These are phyloP conservation scores for Sarcophaga variegata DNA, from an alignment of 2,888 invertebrate genomes.

Conservation along the genomic window DNA sequence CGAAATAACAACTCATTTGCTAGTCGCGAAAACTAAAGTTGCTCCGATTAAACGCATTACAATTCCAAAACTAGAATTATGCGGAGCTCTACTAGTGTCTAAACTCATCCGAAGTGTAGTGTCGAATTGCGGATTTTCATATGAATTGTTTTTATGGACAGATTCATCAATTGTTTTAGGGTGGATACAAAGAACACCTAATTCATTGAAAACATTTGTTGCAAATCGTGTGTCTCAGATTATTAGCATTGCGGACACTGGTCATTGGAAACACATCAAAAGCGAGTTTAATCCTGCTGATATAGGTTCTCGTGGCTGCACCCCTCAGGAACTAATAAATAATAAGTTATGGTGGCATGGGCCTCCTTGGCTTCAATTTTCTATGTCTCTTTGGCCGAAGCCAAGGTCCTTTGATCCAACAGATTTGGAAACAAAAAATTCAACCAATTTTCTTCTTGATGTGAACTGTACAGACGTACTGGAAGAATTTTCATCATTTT, in stretches of 20 bases:
- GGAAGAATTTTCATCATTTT: slow-evolving; percentile 41
- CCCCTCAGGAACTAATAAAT: background rate
- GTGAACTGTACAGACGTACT: background rate
- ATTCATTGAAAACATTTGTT: background rate
- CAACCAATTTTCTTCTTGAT: too few species aligned
- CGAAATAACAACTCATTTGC: background rate
- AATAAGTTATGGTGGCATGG: slow-evolving; percentile 39
- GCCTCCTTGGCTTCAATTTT: slow-evolving; percentile 25
- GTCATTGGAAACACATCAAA: background rate
- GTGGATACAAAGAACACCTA: background rate
- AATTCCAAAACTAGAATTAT: background rate
- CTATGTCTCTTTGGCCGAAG: background rate
- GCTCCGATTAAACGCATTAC: slow-evolving; percentile 28
- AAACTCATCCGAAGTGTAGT: background rate
- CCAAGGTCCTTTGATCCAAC: too few species aligned
- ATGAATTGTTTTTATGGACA: background rate
- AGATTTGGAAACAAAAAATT: too few species aligned
- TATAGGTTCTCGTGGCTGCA: slow-evolving; percentile 11
- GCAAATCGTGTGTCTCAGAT: background rate
- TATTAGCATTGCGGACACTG: background rate
- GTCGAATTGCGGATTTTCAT: background rate
- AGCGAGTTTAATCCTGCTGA: slow-evolving; percentile 26
- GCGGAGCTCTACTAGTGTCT: background rate
- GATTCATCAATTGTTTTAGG: background rate
- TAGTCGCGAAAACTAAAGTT: slow-evolving; percentile 36